Base-by-base conservation (phyloP, 2,797 vertebrate genomes). In the Takifugu rubripes region DNA sequence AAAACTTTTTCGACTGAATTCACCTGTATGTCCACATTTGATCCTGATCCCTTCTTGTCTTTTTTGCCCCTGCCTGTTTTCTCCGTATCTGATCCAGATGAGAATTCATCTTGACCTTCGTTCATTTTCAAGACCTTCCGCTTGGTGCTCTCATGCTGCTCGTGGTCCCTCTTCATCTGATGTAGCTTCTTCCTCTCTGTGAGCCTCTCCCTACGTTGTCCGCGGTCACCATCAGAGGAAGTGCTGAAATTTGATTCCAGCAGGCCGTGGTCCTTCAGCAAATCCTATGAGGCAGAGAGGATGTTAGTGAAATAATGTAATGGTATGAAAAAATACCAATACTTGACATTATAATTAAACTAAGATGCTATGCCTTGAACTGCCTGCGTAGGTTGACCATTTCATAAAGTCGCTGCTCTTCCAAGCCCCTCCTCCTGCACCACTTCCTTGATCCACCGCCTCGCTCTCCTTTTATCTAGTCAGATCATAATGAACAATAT, bases 321-420 rank as follows among this genome's bases (percentile, higher is more conserved):
- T 8, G 9, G 15, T 8, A 16, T 43, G 3, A 11, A 1, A 52
- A 17, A 12, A 25, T 24, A 16, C 5, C 12, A 11, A 11, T 11
- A 10, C 17, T 48, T 24, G 14, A 12, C 6, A 17, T 24, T 5
- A 25, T 14, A 27, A 48, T 27, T 2, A 36, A 40, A 10, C 11
- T 5, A 1, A 8, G 26, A 21, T 11, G 7, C 50, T 16, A 29
- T 63, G 92, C 96, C 90, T 93, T 95, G 74, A 98, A 98, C 80
- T 98, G 96, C n/a, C 92, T 88, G 52, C 94, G 91, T 5, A 98
- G 86, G 79, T 98, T 96, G 78, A 94, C 90, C 65, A 95, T 94
- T 78, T 98, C 96, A 0, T 97, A 98, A 0, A 98, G 88, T 1
- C 95, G 88, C 43, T 98, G 95, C 59, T 98, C 96, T 76, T 96